Conservation (phyloP, 1,140 invertebrate species). For the Lucilia sericata region DNA sequence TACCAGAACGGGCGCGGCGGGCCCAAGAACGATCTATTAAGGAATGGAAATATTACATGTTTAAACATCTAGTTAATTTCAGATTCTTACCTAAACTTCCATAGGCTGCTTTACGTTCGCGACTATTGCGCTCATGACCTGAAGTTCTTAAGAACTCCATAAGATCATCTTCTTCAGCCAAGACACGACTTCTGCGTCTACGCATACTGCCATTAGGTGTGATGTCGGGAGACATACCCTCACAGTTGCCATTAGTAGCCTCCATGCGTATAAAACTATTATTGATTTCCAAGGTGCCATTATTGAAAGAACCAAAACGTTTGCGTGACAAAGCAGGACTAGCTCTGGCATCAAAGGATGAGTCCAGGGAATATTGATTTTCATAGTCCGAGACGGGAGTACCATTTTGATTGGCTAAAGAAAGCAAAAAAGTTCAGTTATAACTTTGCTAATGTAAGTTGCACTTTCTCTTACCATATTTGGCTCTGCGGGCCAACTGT, state of each 20-base stretch:
- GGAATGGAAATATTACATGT: no score
- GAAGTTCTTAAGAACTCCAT: conserved; percentile 86
- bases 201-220: conserved; percentile 90
- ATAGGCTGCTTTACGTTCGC: conserved; percentile 85
- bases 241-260: conserved; percentile 55
- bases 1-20: conserved; percentile 77
- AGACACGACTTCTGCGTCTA: conserved; percentile 81
- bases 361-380: conserved; percentile 76
- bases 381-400: conserved; percentile 82
- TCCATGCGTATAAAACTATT: conserved; percentile 68
- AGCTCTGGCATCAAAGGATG: conserved; percentile 77
- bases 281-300: conserved; percentile 55
- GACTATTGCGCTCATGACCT: conserved; percentile 76
- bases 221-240: conserved; percentile 84
- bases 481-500: conserved; percentile 76
- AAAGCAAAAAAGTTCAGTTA: conserved; percentile 42
- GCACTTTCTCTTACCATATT: conserved; percentile 70
- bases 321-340: conserved; percentile 77
- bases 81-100: conserved; percentile 77
- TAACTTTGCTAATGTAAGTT: no score
- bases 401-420: conserved; percentile 75
- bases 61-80: background rate
- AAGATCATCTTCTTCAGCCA: conserved; percentile 87
- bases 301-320: conserved; percentile 75
- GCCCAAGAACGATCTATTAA: conserved; percentile 92